Conservation (phyloP, 2,113 vertebrate species). For the Mastomys natalensis region DNA sequence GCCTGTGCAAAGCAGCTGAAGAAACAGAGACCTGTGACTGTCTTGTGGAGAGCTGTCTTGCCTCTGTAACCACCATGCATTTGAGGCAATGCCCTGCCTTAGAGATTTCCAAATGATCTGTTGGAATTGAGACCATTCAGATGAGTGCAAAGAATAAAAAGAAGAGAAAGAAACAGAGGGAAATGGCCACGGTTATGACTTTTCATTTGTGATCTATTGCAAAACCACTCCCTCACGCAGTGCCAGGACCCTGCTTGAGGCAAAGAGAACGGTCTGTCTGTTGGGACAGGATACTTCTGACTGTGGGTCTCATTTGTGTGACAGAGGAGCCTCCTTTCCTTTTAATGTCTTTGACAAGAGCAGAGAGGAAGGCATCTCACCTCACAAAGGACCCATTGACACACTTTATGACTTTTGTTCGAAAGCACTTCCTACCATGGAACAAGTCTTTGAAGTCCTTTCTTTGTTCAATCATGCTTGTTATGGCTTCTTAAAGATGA, state of each 20-base stretch:
- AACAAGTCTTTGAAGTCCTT: conserved; percentile 86
- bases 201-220: conserved; percentile 74
- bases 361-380: conserved; percentile 69
- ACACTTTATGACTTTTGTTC: conserved; percentile 84
- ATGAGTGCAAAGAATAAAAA: conserved; percentile 27
- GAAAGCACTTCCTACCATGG: conserved; percentile 86
- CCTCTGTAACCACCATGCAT: neutral
- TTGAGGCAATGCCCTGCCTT: neutral
- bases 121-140: conserved; percentile 35
- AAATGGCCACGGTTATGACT: neutral
- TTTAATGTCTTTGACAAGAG: conserved; percentile 82
- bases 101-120: conserved; percentile 59
- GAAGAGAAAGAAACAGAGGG: neutral
- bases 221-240: conserved; percentile 60
- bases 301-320: conserved; percentile 78
- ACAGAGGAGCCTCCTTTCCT: conserved; percentile 74
- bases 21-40: neutral
- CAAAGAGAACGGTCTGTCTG: conserved; percentile 75
- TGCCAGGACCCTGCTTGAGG: conserved; percentile 73
- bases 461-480: conserved; percentile 87
- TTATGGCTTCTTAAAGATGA: conserved; percentile 68
- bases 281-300: conserved; percentile 78
- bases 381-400: conserved; percentile 88
- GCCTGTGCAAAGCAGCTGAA: conserved; percentile 18
- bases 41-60: conserved; percentile 54